Evolutionary conservation across 92 coral and sea anemone species (phyloP), one percentile per base, ranked within the genome.

Genomic region (Galaxea fascicularis): DNA sequence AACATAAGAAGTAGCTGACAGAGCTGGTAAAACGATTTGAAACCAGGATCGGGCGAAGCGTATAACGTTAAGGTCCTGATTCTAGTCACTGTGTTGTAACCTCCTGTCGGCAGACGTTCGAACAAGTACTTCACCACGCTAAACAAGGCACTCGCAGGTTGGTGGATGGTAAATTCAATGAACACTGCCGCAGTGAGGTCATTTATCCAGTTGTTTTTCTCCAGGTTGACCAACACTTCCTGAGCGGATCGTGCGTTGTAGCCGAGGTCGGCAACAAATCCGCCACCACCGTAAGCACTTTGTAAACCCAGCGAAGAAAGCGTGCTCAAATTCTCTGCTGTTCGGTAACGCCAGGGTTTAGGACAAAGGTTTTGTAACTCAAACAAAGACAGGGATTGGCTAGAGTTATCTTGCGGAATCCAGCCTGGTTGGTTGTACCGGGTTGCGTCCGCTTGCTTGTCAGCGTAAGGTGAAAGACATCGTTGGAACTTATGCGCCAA

Each of bases 251-350:
- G 49, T 10, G 87, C 60, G 31, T 93, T 90, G 82, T 95, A 93
- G 53, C 98, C 98, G 74, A 95, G 93, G 57, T 92, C 98, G 12
- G 98, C 93, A 46, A 88, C 86, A 62, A 80, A 95, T 16, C 96
- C 96, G 25, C 96, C 96, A 26, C 89, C 93, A 13, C 87, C 77
- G 41, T 90, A 88, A 0, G 57, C 70, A 9, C 59, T 25, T 17
- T 74, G 75, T 25, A 73, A 71, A 4, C 82, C 82, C 60, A 16
- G 53, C 25, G 17, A 21, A 21, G 82, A 82, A 14, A 80, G 82
- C 15, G 84, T 82, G 30, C 65, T 76, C 28, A 87, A 68, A 22
- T 91, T 74, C 44, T 82, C 79, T 16, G 89, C 82, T 5, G 89
- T 75, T 20, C 89, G 87, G 69, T 87, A 94, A 35, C 94, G 95